phyloP scores from a whole-genome alignment of 2,113 vertebrate genomes.

The Callocephalon fimbriatum region DNA sequence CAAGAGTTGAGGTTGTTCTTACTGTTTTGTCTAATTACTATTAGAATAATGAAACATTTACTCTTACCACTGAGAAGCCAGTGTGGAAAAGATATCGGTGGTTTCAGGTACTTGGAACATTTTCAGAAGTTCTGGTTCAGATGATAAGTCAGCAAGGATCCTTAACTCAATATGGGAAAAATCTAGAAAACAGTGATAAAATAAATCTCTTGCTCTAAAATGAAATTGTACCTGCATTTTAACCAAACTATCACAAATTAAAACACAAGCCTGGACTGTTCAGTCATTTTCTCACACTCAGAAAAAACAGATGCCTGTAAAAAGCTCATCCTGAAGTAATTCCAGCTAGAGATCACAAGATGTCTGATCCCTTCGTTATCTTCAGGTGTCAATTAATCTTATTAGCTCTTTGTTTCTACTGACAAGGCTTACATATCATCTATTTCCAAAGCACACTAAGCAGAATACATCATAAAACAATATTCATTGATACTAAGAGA shows the following conservation, averaged over 20 bases:
- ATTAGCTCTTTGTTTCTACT: background rate
- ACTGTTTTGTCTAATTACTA: background rate
- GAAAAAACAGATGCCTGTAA: background rate
- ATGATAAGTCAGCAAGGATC: slow-evolving; percentile 91
- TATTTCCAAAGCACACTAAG: background rate
- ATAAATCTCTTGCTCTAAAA: background rate
- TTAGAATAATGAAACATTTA: background rate
- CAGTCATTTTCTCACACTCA: background rate
- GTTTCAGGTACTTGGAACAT: slow-evolving; percentile 84
- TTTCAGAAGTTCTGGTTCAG: slow-evolving; percentile 88
- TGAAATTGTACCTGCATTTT: background rate
- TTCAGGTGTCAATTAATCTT: background rate
- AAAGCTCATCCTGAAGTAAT: background rate
- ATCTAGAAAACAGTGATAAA: slow-evolving; percentile 75
- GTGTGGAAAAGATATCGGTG: slow-evolving; percentile 85
- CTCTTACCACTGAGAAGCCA: slow-evolving; percentile 90
- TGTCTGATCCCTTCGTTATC: background rate
- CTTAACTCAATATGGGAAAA: slow-evolving; percentile 94
- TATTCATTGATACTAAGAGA: background rate
- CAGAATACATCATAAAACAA: background rate
- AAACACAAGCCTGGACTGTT: background rate
- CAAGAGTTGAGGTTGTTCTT: background rate
- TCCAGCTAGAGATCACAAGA: background rate
- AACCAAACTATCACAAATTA: background rate
- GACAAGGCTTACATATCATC: background rate